Evolutionary conservation across 2,113 vertebrate species (phyloP), one percentile per base, ranked within the genome.

Genomic region (Sclerurus mexicanus): DNA sequence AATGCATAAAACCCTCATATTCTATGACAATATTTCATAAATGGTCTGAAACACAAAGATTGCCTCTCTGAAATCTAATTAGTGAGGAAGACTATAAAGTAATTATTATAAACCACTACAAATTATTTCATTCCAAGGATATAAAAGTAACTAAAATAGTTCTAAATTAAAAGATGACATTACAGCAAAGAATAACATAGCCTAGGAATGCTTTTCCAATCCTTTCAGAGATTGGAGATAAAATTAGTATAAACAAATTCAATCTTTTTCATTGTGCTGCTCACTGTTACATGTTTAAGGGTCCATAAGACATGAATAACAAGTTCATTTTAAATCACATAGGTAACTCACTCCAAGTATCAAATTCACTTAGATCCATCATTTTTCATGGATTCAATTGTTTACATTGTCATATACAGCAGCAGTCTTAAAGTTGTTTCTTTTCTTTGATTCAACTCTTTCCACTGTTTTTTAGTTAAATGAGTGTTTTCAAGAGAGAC

Each of bases 31-130:
- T 49, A 66, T 31, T 83, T 86, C 30, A 18, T 63, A 62, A 63
- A n/a, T 20, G 16, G 19, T 83, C 31, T 31, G 82, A 94, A 90
- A 40, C 58, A 79, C 46, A 82, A 90, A 81, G 59, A 44, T 40
- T 87, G 63, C 79, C 53, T 92, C 93, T 95, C 31, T 60, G 66
- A 81, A 19, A 25, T 77, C 47, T 93, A 95, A 93, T 95, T 96
- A 91, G 46, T 12, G 22, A 58, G 44, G 19, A 92, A 91, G 59
- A 93, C 59, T 92, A 78, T 27, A 46, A 80, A 28, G 49, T 49
- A 78, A 68, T 96, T 94, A 93, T 33, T 58, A 40, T 95, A 96
- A 95, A 93, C 0, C 18, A 50, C 46, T 77, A 74, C 27, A 89
- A 83, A 74, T 18, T 17, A 62, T 85, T 95, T 77, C 25, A 83